Conservation (phyloP, 2,888 invertebrate species). For the Troides oblongomaculatus region DNA sequence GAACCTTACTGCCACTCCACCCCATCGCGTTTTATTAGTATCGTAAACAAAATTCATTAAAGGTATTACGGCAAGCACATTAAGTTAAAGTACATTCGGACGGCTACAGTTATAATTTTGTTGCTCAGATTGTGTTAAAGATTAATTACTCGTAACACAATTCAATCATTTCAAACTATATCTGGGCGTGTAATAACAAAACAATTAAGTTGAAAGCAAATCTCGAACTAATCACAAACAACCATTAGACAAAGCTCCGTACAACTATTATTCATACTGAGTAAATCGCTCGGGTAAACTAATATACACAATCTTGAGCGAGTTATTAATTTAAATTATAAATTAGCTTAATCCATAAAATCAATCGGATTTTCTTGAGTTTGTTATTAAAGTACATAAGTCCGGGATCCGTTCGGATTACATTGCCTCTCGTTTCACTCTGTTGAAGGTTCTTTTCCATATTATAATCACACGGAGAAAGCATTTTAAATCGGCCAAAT, state of each 20-base stretch:
- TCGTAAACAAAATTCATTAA: no score
- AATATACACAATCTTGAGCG: slow-evolving; percentile 23
- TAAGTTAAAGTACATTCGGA: background rate
- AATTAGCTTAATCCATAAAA: slow-evolving; percentile 24
- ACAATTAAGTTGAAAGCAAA: slow-evolving; percentile 21
- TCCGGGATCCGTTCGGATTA: background rate
- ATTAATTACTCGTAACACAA: slow-evolving; percentile 2
- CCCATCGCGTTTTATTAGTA: no score
- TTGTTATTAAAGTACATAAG: background rate
- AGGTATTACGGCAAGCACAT: no score
- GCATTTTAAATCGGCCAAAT: no score
- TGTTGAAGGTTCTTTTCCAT: no score
- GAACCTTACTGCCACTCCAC: no score
- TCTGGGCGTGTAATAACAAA: slow-evolving; percentile 14
- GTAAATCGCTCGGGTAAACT: slow-evolving; percentile 21
- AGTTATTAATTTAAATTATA: slow-evolving; percentile 26
- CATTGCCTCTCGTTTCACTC: slow-evolving; percentile 1
- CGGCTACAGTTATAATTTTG: background rate
- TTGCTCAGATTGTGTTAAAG: background rate
- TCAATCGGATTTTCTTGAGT: slow-evolving; percentile 21
- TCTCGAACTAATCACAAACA: slow-evolving; percentile 27
- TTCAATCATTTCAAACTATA: slow-evolving; percentile 6
- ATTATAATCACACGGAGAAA: no score
- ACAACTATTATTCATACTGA: slow-evolving; percentile 25
- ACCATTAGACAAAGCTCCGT: slow-evolving; percentile 20